Percentiles rank a stretch among this genome's conserved stretches.
These are phyloP conservation scores for Poecile atricapillus DNA, from an alignment of 2,113 vertebrate species.

Conservation along the genomic window DNA sequence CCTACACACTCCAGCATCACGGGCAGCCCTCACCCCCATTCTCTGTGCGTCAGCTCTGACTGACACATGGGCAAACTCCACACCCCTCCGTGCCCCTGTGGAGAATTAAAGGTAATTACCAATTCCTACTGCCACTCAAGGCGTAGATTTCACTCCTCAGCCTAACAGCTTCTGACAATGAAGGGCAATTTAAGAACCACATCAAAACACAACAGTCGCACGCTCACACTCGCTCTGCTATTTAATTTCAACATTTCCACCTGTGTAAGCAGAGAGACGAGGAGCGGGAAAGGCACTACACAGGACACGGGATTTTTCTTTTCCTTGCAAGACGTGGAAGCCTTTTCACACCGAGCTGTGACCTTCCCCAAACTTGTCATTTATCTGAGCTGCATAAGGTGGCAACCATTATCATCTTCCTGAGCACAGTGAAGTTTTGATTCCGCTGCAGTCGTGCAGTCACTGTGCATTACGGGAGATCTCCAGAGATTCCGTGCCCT, in stretches of 20 bases:
- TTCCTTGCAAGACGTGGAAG: background rate
- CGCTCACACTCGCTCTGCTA: background rate
- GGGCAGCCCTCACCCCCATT: rapidly evolving
- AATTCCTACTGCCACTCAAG: background rate
- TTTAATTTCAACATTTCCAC: background rate
- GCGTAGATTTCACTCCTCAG: background rate
- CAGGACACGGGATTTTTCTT: background rate
- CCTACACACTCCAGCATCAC: rapidly evolving
- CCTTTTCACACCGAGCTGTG: background rate
- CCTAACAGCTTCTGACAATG: slow-evolving; percentile 47
- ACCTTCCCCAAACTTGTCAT: slow-evolving; percentile 8
- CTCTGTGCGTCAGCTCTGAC: rapidly evolving
- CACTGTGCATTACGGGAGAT: slow-evolving; percentile 25
- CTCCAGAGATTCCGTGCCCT: background rate
- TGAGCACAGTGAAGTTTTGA: background rate
- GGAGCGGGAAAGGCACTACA: background rate
- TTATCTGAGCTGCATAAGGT: slow-evolving; percentile 2
- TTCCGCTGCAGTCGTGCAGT: background rate
- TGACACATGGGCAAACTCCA: rapidly evolving
- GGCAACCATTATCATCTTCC: background rate
- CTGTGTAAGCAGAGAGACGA: background rate
- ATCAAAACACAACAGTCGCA: background rate
- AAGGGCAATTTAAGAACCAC: slow-evolving; percentile 31
- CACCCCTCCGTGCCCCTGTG: background rate
- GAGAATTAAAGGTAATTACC: slow-evolving; percentile 36